A percentile compares a stretch with the other conserved stretches of the same genome.
phyloP scores from a whole-genome alignment of 2,888 invertebrate genomes.

The Euclidia mi region DNA sequence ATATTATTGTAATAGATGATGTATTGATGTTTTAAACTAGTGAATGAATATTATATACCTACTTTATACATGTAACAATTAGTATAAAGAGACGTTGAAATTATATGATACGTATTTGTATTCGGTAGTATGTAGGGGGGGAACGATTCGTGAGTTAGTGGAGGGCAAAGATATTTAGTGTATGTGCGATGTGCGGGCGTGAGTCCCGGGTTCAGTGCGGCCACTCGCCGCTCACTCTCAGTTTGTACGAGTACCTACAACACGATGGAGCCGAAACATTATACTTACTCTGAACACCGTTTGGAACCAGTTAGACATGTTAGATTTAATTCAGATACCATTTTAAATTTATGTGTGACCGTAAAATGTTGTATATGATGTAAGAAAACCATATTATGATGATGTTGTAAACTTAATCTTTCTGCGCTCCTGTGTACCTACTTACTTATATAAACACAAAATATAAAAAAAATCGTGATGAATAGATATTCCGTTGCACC shows the following conservation, averaged over 20 bases:
- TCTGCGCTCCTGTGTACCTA: conserved; percentile 39
- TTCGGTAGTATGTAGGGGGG: conserved; percentile 16
- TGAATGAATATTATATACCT: conserved; percentile 68
- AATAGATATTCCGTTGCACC: conserved; percentile 43
- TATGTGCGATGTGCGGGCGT: conserved; percentile 19
- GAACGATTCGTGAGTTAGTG: conserved; percentile 26
- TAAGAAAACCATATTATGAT: conserved; percentile 39
- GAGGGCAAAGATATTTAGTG: conserved; percentile 28
- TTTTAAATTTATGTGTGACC: conserved; percentile 45
- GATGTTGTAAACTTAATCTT: conserved; percentile 51
- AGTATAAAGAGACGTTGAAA: conserved; percentile 42
- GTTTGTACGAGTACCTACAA: conserved; percentile 18
- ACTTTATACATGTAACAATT: conserved; percentile 64
- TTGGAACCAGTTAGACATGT: conserved; percentile 19
- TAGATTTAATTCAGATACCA: conserved; percentile 42
- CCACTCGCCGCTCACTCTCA: conserved; percentile 16
- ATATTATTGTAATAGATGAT: conserved; percentile 68
- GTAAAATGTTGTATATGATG: conserved; percentile 35
- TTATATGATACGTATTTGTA: conserved; percentile 42
- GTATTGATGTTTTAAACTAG: conserved; percentile 72
- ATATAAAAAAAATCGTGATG: conserved; percentile 50
- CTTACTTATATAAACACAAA: conserved; percentile 25
- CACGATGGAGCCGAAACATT: conserved; percentile 22
- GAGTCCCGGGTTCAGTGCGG: conserved; percentile 18
- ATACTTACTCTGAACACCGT: conserved; percentile 23